These are phyloP conservation scores for Probaryconus sp. DNA, from an alignment of 1,140 invertebrate species.

Conservation along the genomic window DNA sequence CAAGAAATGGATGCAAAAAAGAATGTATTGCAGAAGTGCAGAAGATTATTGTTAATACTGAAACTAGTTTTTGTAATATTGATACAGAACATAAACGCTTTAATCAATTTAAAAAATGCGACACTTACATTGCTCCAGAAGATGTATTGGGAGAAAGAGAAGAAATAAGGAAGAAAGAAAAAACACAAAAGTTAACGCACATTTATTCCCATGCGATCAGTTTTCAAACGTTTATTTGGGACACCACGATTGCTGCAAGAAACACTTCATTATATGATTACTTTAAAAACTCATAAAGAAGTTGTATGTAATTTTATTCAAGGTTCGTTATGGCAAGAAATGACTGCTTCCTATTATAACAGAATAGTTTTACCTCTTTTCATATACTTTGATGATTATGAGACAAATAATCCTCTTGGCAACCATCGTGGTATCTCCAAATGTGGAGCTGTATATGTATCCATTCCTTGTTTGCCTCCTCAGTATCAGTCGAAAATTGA, in stretches of 20 bases:
- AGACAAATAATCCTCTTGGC: constrained; percentile 1
- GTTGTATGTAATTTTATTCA: constrained; percentile 6
- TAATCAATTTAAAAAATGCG: neutral
- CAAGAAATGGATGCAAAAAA: neutral
- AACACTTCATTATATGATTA: neutral
- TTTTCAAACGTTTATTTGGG: neutral
- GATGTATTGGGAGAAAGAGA: constrained; percentile 3
- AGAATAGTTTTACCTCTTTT: constrained; percentile 2
- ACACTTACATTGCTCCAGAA: constrained; percentile 5
- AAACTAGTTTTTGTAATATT: neutral
- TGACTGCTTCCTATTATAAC: neutral
- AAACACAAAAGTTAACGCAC: neutral
- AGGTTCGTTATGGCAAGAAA: constrained; percentile 4
- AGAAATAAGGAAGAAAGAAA: neutral
- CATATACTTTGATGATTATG: constrained; percentile 3
- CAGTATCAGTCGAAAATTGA: neutral
- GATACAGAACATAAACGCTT: constrained; percentile 8
- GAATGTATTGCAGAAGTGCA: neutral
- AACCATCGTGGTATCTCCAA: neutral
- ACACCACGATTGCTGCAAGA: neutral
- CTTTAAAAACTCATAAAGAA: neutral
- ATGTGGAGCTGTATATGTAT: too few relatives aligned
- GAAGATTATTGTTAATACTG: neutral
- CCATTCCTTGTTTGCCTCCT: neutral
- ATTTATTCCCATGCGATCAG: neutral